These are phyloP conservation scores for Acinonyx jubatus DNA, from an alignment of 2,113 vertebrate genomes.

Conservation along the genomic window DNA sequence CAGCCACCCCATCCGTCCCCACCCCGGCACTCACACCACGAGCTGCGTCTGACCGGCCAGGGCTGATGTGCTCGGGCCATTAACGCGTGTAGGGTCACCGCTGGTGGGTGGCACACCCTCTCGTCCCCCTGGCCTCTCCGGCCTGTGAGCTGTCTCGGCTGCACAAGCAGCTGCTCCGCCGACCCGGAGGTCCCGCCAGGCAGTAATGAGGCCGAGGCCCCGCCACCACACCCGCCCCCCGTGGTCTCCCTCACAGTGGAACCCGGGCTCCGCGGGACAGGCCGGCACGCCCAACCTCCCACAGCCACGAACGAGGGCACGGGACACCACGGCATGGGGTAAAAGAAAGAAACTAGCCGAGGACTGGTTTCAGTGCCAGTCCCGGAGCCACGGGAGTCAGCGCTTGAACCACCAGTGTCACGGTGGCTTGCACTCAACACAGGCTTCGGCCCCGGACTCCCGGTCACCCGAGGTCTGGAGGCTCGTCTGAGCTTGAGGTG, in stretches of 20 bases:
- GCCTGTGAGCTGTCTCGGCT: neutral
- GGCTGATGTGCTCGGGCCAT: rapidly evolving
- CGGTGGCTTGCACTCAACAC: rapidly evolving
- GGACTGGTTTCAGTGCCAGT: neutral
- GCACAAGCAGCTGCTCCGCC: neutral
- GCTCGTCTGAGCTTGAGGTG: neutral
- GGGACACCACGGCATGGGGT: neutral
- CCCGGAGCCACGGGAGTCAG: neutral
- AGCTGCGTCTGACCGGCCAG: neutral
- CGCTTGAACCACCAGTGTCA: rapidly evolving
- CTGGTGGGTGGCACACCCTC: rapidly evolving
- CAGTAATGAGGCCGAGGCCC: rapidly evolving
- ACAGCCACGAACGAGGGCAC: rapidly evolving
- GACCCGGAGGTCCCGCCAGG: neutral
- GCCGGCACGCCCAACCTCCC: neutral
- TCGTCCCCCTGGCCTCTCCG: neutral
- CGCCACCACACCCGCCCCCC: rapidly evolving
- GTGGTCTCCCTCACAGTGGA: neutral
- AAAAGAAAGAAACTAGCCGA: neutral
- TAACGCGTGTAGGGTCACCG: too few relatives aligned
- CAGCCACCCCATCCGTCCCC: neutral
- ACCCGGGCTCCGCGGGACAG: rapidly evolving
- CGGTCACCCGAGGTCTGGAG: neutral
- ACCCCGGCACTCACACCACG: neutral
- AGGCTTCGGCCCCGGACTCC: neutral